phyloP scores from a whole-genome alignment of 2,888 invertebrate genomes.

The Eupithecia tripunctaria region DNA sequence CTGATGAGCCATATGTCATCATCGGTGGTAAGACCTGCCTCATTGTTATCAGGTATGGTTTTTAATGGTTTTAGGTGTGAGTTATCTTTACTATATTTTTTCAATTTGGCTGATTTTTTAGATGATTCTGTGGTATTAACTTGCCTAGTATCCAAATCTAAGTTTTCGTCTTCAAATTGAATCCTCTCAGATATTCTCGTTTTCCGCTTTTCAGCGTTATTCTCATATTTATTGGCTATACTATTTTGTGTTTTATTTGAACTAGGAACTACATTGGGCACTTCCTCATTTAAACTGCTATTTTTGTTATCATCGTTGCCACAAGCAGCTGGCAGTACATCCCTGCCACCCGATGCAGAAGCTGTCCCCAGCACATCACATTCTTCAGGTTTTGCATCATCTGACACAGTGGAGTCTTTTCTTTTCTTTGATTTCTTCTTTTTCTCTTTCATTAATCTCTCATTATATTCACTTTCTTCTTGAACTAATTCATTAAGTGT shows the following conservation, averaged over 20 bases:
- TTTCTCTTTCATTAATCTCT: constrained; percentile 47
- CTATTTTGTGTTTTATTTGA: not conserved
- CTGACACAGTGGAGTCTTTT: constrained; percentile 29
- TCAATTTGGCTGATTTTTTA: constrained; percentile 48
- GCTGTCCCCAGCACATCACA: not conserved
- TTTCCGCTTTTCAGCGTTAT: constrained; percentile 9
- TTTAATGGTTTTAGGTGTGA: constrained; percentile 50
- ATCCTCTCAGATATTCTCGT: constrained; percentile 63
- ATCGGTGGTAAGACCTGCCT: constrained; percentile 52
- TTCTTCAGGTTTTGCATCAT: not conserved
- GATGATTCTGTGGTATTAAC: constrained; percentile 25
- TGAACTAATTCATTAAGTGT: constrained; percentile 16
- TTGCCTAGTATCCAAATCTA: constrained; percentile 33
- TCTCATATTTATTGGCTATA: not conserved
- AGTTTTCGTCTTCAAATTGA: constrained; percentile 62
- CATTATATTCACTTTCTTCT: constrained; percentile 33
- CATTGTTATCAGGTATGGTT: constrained; percentile 34
- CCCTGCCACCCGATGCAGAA: not conserved
- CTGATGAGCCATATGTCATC: constrained; percentile 71
- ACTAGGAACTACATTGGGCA: not conserved
- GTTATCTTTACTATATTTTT: constrained; percentile 56
- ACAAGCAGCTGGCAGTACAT: not conserved
- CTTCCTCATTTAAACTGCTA: not conserved
- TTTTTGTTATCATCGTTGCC: not conserved
- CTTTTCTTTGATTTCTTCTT: constrained; percentile 50